A percentile compares a stretch with the other conserved stretches of the same genome.
Evolutionary conservation across 2,888 invertebrate genomes (phyloP).

Genomic region (Plebejus melissa): DNA sequence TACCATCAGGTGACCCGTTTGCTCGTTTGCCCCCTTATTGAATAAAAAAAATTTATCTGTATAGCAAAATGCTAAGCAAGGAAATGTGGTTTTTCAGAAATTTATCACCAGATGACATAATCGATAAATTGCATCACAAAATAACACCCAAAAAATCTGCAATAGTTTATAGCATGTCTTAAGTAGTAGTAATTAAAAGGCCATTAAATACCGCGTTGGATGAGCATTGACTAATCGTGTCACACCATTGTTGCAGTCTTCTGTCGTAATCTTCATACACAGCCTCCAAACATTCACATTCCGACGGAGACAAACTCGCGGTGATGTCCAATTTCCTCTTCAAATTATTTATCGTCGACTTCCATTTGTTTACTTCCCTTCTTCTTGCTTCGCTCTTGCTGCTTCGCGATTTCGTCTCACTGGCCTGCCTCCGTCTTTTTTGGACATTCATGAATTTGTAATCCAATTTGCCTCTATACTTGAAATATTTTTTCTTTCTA

Average conservation of each 20-base stretch:
- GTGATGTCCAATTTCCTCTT: constrained; percentile 61
- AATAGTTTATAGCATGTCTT: not conserved
- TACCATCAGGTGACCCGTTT: too few species aligned
- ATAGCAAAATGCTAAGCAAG: not conserved
- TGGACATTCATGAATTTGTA: constrained; percentile 54
- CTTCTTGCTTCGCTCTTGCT: constrained; percentile 57
- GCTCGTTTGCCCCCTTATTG: too few species aligned
- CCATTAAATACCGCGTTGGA: constrained; percentile 55
- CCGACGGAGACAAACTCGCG: constrained; percentile 50
- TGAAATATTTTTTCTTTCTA: constrained; percentile 53
- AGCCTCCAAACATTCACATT: constrained; percentile 65
- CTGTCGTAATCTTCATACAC: constrained; percentile 70
- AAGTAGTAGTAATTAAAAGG: not conserved
- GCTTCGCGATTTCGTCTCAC: constrained; percentile 30
- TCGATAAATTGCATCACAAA: not conserved
- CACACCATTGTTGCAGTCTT: constrained; percentile 71
- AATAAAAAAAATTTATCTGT: too few species aligned
- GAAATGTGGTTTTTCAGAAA: not conserved
- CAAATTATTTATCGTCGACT: constrained; percentile 55
- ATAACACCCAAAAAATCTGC: not conserved
- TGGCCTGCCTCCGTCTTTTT: constrained; percentile 45
- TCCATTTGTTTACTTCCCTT: constrained; percentile 55
- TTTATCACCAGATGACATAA: not conserved
- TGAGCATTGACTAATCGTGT: constrained; percentile 66
- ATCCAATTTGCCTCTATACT: constrained; percentile 50